Evolutionary conservation across 2,113 vertebrate species (phyloP).

Genomic region (Struthidea cinerea): DNA sequence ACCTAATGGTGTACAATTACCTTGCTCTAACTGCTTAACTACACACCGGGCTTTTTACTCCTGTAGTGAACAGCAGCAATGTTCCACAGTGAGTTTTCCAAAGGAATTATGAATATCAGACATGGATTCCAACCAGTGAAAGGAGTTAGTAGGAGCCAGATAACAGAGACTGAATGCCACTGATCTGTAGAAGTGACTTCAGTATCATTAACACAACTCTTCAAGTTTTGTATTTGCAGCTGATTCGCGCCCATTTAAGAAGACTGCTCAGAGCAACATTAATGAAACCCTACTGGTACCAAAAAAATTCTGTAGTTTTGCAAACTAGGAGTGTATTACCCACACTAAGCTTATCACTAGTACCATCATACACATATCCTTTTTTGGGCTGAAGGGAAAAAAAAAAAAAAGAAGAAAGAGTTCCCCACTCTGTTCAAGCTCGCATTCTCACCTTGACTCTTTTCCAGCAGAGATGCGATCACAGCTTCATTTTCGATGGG

Average conservation of each 20-base stretch:
- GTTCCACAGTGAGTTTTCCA: neutral
- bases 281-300: neutral
- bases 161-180: neutral
- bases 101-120: neutral
- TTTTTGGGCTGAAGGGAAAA: neutral
- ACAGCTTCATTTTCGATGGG: constrained; percentile 96
- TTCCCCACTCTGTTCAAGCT: neutral
- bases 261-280: neutral
- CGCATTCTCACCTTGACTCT: constrained; percentile 84
- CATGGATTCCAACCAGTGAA: neutral
- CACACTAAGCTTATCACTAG: neutral
- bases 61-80: neutral
- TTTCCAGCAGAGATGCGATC: constrained; percentile 89
- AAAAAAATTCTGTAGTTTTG: neutral
- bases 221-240: neutral
- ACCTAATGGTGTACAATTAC: neutral
- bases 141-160: neutral
- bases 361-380: neutral
- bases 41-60: neutral
- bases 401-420: neutral
- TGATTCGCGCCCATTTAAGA: neutral
- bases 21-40: neutral
- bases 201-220: neutral
- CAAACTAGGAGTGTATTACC: neutral
- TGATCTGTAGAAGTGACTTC: neutral